These are phyloP conservation scores for Natrix natrix DNA, from an alignment of 2,797 vertebrate species.

Conservation along the genomic window DNA sequence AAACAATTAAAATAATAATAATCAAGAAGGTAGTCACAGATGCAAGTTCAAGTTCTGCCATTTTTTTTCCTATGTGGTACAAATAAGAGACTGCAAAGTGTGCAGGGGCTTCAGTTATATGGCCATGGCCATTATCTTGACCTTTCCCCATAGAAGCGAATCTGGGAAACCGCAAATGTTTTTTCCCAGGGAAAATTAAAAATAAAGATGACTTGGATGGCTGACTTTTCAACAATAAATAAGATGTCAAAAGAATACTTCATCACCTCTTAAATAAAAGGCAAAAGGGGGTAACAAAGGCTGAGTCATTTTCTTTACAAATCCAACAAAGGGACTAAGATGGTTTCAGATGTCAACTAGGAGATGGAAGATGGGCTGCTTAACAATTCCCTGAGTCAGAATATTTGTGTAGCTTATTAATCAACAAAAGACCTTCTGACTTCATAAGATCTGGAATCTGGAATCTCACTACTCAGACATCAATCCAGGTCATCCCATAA, in stretches of 20 bases:
- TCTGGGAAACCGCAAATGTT: not conserved
- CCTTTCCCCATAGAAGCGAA: not conserved
- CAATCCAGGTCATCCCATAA: not conserved
- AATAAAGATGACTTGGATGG: not conserved
- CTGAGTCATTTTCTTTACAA: not conserved
- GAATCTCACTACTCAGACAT: not conserved
- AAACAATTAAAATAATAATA: not conserved
- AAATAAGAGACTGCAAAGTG: not conserved
- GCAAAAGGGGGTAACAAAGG: not conserved
- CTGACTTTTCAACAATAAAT: not conserved
- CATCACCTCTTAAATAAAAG: not conserved
- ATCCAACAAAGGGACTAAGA: not conserved
- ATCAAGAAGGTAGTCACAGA: not conserved
- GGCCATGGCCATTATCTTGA: not conserved
- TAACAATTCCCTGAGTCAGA: not conserved
- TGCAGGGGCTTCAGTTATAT: not conserved
- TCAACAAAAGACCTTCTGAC: rapidly evolving
- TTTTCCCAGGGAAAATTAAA: not conserved
- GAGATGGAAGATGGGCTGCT: not conserved
- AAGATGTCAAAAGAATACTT: not conserved
- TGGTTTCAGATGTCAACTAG: not conserved
- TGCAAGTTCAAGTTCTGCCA: not conserved
- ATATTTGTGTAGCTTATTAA: not conserved
- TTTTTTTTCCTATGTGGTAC: not conserved
- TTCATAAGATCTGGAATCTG: not conserved